These are phyloP conservation scores for Sinella curviseta DNA, from an alignment of 1,140 invertebrate genomes.

Conservation along the genomic window DNA sequence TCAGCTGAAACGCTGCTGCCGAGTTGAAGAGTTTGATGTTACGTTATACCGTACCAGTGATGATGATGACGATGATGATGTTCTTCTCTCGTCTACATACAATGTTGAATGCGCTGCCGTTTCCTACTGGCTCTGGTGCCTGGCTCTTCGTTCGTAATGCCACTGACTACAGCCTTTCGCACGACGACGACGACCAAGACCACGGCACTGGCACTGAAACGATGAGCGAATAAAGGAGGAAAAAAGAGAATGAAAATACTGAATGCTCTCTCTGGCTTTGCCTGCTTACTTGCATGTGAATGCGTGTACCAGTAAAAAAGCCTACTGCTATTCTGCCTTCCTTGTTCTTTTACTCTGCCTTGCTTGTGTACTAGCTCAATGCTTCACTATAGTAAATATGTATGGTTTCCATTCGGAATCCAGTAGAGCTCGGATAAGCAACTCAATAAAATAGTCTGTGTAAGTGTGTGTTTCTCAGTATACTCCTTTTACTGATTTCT, in stretches of 20 bases:
- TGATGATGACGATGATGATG: neutral
- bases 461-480: neutral
- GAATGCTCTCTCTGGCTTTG: neutral
- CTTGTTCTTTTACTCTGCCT: too few relatives aligned
- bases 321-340: too few relatives aligned
- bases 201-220: neutral
- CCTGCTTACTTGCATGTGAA: neutral
- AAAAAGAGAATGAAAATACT: constrained; percentile 13
- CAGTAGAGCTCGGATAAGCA: constrained; percentile 21
- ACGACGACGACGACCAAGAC: neutral
- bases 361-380: too few relatives aligned
- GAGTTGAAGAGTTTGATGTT: neutral
- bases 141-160: neutral
- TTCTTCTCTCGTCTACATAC: neutral
- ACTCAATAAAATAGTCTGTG: constrained; percentile 10
- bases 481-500: neutral
- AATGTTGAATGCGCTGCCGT: neutral
- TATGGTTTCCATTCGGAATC: constrained; percentile 25
- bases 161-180: neutral
- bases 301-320: neutral
- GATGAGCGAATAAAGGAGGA: neutral
- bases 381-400: constrained; percentile 18
- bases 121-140: neutral
- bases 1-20: neutral
- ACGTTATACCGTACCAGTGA: neutral